These are phyloP conservation scores for Oedothorax gibbosus DNA, from an alignment of 1,140 invertebrate genomes.

Conservation along the genomic window DNA sequence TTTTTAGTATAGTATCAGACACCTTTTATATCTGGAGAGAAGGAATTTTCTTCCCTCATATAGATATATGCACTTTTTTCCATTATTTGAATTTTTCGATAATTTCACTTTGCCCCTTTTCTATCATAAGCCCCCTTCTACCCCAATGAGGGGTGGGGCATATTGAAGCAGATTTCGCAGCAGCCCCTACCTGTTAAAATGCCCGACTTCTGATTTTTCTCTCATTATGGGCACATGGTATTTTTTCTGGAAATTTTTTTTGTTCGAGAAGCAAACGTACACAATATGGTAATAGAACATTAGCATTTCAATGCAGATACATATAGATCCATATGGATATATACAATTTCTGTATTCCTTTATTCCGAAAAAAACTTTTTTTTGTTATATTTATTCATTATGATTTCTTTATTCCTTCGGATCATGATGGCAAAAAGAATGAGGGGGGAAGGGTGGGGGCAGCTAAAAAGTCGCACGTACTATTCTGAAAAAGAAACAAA, in stretches of 20 bases:
- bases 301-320: conserved; percentile 60
- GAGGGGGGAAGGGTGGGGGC: not conserved
- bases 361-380: conserved; percentile 19
- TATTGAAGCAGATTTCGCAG: conserved; percentile 33
- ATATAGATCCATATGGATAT: conserved; percentile 43
- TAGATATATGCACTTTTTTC: conserved; percentile 36
- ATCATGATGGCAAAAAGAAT: conserved; percentile 35
- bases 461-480: conserved; percentile 3
- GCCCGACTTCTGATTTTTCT: conserved; percentile 54
- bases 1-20: conserved; percentile 50
- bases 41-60: conserved; percentile 26
- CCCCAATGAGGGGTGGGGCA: conserved; percentile 30
- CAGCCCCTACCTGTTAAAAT: conserved; percentile 46
- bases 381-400: conserved; percentile 13
- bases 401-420: not conserved
- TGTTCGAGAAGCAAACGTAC: not conserved
- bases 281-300: conserved; percentile 56
- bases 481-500: not conserved
- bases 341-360: conserved; percentile 29
- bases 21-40: conserved; percentile 45
- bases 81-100: conserved; percentile 61
- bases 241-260: conserved; percentile 16
- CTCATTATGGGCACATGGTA: conserved; percentile 44
- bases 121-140: not conserved
- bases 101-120: conserved; percentile 51